Evolutionary conservation across 2,797 vertebrate genomes (phyloP).

Genomic region (Galagoides demidoff): DNA sequence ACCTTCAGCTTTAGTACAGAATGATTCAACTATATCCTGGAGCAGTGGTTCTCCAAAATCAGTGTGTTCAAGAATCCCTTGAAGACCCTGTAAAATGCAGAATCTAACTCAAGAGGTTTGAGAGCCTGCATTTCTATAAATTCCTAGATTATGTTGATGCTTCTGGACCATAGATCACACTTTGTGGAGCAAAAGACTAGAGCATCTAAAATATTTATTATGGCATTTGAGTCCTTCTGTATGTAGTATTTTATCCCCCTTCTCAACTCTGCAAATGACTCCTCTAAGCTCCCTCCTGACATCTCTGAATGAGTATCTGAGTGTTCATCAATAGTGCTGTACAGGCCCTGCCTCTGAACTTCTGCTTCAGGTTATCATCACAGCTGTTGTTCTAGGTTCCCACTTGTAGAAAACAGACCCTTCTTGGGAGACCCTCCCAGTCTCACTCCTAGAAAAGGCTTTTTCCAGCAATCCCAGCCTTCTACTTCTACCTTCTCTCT

Average conservation of each 20-base stretch:
- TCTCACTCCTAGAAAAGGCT: neutral
- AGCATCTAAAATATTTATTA: neutral
- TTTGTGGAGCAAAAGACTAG: neutral
- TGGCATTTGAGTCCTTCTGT: neutral
- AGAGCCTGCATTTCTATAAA: neutral
- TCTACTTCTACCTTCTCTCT: neutral
- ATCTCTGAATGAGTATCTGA: neutral
- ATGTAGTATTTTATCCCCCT: neutral
- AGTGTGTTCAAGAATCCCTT: accelerated
- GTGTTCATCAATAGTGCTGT: neutral
- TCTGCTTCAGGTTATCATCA: neutral
- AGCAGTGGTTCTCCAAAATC: neutral
- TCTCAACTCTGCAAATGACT: neutral
- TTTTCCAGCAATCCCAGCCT: neutral
- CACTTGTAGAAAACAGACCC: neutral
- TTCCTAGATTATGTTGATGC: neutral
- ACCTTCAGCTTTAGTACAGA: neutral
- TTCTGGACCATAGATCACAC: neutral
- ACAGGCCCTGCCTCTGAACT: neutral
- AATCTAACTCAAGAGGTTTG: neutral
- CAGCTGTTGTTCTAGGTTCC: neutral
- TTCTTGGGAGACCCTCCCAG: neutral
- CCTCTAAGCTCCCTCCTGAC: neutral
- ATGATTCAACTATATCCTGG: neutral
- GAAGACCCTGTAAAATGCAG: neutral